Percentiles rank a stretch among this genome's conserved stretches.
phyloP scores from a whole-genome alignment of 2,797 vertebrate genomes.

The Scyliorhinus canicula region DNA sequence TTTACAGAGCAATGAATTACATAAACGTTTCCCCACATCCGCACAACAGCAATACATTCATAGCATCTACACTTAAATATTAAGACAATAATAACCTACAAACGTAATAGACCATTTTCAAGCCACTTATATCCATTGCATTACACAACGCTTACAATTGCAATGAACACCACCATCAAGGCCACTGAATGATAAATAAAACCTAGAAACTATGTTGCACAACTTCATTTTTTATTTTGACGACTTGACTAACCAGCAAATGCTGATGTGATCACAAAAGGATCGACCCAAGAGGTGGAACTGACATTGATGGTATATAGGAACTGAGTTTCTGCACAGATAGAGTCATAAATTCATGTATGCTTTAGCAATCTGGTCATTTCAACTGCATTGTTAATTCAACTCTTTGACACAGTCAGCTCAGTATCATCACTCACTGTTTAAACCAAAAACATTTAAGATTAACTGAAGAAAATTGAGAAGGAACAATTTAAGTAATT shows the following conservation, averaged over 20 bases:
- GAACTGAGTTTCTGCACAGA: constrained; percentile 2
- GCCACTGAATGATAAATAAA: background rate
- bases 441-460: background rate
- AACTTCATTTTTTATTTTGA: constrained; percentile 5
- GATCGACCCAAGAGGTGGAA: background rate
- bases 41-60: background rate
- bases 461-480: background rate
- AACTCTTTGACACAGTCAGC: background rate
- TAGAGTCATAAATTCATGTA: background rate
- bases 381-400: background rate
- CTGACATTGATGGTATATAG: background rate
- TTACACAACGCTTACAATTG: background rate
- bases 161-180: background rate
- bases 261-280: background rate
- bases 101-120: background rate
- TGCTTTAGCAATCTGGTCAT: constrained; percentile 8
- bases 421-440: background rate
- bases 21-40: background rate
- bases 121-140: background rate
- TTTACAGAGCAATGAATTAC: background rate
- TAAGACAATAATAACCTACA: background rate
- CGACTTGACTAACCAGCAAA: background rate
- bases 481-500: background rate
- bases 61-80: background rate
- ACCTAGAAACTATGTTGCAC: background rate